Percentiles rank a stretch among this genome's conserved stretches.
Evolutionary conservation across 2,888 invertebrate genomes (phyloP).

Genomic region (Bellardia bayeri): DNA sequence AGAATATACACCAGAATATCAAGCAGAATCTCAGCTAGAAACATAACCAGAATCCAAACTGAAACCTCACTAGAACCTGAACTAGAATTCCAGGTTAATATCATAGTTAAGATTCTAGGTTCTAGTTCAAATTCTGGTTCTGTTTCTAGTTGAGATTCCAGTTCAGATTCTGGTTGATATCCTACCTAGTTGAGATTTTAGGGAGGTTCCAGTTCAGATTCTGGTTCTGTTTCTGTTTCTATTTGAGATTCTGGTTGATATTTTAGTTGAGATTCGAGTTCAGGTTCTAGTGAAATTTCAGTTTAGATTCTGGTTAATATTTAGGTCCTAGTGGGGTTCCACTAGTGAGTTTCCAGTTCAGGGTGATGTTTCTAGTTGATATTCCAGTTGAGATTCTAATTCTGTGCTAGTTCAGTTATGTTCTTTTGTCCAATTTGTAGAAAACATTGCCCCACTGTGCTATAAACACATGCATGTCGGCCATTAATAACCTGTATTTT

Average conservation of each 20-base stretch:
- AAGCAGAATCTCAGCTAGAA: too few species aligned
- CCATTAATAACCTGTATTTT: constrained; percentile 7
- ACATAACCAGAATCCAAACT: too few species aligned
- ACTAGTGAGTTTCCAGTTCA: too few species aligned
- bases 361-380: neutral
- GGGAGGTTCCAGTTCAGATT: neutral
- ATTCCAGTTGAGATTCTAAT: neutral
- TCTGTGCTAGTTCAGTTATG: neutral
- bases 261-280: too few species aligned
- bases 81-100: too few species aligned
- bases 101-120: neutral
- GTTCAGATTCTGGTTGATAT: neutral
- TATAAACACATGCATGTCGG: too few species aligned
- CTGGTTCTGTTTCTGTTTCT: neutral
- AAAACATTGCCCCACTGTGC: neutral
- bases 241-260: too few species aligned
- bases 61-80: too few species aligned
- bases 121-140: too few species aligned
- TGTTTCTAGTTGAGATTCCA: neutral
- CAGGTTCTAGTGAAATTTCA: neutral
- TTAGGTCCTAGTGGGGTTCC: neutral
- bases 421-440: too few species aligned
- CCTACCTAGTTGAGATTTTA: neutral
- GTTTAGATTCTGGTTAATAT: neutral
- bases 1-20: too few species aligned